phyloP scores from a whole-genome alignment of 2,113 vertebrate genomes.

The Eclectus roratus region DNA sequence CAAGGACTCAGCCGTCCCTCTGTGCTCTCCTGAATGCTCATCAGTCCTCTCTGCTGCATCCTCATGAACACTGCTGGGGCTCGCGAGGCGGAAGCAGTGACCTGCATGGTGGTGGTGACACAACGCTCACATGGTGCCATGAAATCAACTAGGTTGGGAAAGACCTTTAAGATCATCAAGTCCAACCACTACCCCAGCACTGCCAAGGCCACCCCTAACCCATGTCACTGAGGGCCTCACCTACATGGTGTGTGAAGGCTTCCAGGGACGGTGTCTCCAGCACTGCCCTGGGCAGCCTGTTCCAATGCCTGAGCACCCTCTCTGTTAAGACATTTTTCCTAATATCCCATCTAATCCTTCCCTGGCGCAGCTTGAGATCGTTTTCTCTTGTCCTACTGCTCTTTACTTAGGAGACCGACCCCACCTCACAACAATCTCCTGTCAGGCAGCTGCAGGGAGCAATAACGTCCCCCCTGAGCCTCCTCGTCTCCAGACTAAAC shows the following conservation, averaged over 20 bases:
- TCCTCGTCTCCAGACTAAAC: neutral
- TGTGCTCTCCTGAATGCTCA: rapidly evolving
- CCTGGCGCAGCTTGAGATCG: neutral
- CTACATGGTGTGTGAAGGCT: neutral
- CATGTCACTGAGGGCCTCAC: neutral
- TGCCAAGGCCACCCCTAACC: neutral
- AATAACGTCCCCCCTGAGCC: neutral
- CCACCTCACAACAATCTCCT: neutral
- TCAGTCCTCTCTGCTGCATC: rapidly evolving
- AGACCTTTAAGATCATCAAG: neutral
- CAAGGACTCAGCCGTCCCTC: too few species aligned
- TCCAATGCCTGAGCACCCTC: neutral
- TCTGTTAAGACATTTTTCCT: neutral
- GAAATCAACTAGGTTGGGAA: neutral
- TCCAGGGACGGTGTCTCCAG: neutral
- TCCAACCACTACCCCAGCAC: neutral
- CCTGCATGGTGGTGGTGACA: rapidly evolving
- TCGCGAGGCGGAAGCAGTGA: rapidly evolving
- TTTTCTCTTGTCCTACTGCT: neutral
- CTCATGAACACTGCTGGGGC: rapidly evolving
- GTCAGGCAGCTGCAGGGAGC: neutral
- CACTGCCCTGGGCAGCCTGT: neutral
- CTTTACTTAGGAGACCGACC: neutral
- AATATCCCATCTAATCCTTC: neutral
- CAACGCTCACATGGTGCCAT: neutral